Base-by-base conservation (phyloP, 2,113 vertebrate genomes). In the Sylvia atricapilla region DNA sequence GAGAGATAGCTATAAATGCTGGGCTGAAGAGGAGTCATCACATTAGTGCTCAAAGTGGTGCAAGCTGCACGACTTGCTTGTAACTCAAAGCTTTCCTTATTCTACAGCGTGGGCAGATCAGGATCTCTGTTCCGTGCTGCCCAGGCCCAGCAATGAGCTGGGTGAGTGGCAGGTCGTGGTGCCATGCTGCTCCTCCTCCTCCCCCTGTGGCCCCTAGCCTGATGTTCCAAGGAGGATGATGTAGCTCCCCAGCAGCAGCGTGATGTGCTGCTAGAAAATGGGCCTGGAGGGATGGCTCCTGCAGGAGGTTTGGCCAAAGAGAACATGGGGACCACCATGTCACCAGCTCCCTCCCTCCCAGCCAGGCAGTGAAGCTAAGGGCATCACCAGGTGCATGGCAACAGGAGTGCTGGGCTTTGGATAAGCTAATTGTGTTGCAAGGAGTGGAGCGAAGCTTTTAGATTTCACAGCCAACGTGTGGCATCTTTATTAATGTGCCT, bases 401-500 rank as follows among this genome's bases (percentile, higher is more conserved):
- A 74, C 3, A 18, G 44, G 47, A 84, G 18, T 0, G 30, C n/a
- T 33, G 46, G 30, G 62, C 47, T 79, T 59, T 56, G 77, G 75
- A 28, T 60, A 43, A 86, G 55, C 94, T 96, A 79, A 96, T 95
- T 95, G 83, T 69, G 70, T 68, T 94, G 90, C 95, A 88, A 80
- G 81, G 90, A 93, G 72, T 0, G 9, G 68, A 95, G 93, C 0
- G 5, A 78, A 86, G 69, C 84, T 87, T 85, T 96, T 24, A 52
- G 86, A 82, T 92, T 91, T 84, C 96, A 76, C 80, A 96, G 90
- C 88, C 86, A 81, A 94, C 4, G 1, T 73, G 79, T 89, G 82
- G 93, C 95, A 96, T 97, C 88, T 94, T 96, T 91, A 94, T 97
- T 97, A 96, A 96, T 95, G 90, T 47, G 60, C 93, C 78, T 89